Base-by-base conservation (phyloP, 2,888 invertebrate species). In the Epirrita christyi region DNA sequence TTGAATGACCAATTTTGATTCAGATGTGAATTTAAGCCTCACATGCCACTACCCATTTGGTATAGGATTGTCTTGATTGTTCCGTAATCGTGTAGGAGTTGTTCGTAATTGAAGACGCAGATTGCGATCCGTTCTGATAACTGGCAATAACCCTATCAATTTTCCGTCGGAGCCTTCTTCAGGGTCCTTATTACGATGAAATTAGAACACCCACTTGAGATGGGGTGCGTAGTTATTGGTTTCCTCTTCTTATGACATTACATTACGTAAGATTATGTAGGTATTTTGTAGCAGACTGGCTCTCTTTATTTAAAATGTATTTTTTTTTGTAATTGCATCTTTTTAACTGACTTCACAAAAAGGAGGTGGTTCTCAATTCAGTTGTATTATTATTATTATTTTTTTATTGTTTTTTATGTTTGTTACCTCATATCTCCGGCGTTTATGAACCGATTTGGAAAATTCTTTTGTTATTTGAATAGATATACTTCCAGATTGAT, bases 101-200 rank as follows among this genome's bases (percentile, higher is more conserved):
- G 21, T 42, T 14, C 47, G 59, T 63, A 67, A 65, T 65, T 59
- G 65, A 63, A 66, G 56, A 54, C 58, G 55, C 57, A 65, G 57
- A 70, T 66, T 68, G 66, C 55, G 59, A 57, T 54, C 58, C 49
- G 40, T 49, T 56, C 40, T 49, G 34, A 58, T 63, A 61, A 57
- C 61, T 57, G 55, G 57, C 53, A 53, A 65, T 66, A 70, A 59
- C 59, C 68, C 59, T 64, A 70, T 68, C 65, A 68, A 70, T 66
- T 66, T 66, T 57, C 66, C 64, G 57, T 56, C 56, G 54, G 57
- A 52, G 58, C 56, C 61, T 57, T 53, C 60, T 49, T 52, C 55
- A 57, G 55, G 55, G 65, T 42, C 50, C 62, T 53, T 65, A 65
- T 64, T 65, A 61, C 59, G 61, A 58, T 51, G 43, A 56, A 66